Evolutionary conservation across 2,113 vertebrate genomes (phyloP).

Genomic region (Carollia perspicillata): DNA sequence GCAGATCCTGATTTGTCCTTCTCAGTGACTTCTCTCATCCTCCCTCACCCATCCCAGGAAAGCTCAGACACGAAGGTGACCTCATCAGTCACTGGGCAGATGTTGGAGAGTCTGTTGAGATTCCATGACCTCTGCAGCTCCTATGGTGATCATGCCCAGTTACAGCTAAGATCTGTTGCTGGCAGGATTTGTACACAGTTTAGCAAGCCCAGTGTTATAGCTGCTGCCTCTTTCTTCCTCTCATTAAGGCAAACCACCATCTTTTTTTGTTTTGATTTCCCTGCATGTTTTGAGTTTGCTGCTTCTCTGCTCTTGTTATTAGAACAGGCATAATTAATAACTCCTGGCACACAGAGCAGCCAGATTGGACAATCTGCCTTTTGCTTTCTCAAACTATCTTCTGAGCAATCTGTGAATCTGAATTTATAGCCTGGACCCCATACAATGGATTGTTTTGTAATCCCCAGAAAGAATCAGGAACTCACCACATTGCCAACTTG

Average conservation of each 20-base stretch:
- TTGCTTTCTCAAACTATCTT: conserved; percentile 78
- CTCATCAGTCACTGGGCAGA: background rate
- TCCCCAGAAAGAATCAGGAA: conserved; percentile 53
- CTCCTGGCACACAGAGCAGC: conserved; percentile 76
- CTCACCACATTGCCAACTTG: conserved; percentile 65
- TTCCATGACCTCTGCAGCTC: background rate
- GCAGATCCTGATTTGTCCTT: background rate
- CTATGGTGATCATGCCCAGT: background rate
- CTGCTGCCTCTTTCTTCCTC: conserved; percentile 50
- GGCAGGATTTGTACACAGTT: conserved; percentile 4
- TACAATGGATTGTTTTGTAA: conserved; percentile 64
- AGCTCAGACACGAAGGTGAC: background rate
- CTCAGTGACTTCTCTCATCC: background rate
- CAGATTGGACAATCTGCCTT: conserved; percentile 74
- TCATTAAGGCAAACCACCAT: conserved; percentile 53
- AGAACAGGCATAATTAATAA: conserved; percentile 82
- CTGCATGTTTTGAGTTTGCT: conserved; percentile 80
- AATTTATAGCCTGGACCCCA: conserved; percentile 79
- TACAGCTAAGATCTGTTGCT: conserved; percentile 46
- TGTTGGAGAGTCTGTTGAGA: background rate
- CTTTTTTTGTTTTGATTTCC: conserved; percentile 79
- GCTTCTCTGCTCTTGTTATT: conserved; percentile 79
- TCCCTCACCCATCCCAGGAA: background rate
- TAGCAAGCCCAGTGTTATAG: background rate
- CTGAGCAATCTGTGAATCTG: conserved; percentile 72